A percentile compares a stretch with the other conserved stretches of the same genome.
phyloP scores from a whole-genome alignment of 2,113 vertebrate species.

The Uria lomvia region DNA sequence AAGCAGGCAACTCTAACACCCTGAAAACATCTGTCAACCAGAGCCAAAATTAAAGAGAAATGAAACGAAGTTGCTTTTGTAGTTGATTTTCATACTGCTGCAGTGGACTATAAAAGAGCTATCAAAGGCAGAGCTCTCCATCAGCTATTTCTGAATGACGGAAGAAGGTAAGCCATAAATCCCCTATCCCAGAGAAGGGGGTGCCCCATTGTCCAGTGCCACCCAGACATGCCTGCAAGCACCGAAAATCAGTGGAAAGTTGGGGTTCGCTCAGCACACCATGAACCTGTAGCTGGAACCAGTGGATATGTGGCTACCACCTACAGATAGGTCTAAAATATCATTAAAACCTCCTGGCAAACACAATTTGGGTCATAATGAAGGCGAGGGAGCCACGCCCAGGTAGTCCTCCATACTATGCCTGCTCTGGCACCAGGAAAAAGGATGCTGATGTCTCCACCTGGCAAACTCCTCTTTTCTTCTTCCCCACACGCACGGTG shows the following conservation, averaged over 20 bases:
- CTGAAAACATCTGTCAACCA: conserved; percentile 29
- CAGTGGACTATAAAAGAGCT: conserved; percentile 3
- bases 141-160: background rate
- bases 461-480: background rate
- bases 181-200: background rate
- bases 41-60: conserved; percentile 29
- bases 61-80: background rate
- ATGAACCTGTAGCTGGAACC: background rate
- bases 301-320: background rate
- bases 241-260: background rate
- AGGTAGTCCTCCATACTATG: background rate
- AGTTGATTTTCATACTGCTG: conserved; percentile 25
- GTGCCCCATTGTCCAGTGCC: background rate
- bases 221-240: background rate
- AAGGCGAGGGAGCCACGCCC: background rate
- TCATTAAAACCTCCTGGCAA: background rate
- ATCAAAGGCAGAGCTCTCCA: background rate
- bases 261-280: background rate
- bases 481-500: fast-evolving
- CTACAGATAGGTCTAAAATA: background rate
- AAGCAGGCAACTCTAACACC: background rate
- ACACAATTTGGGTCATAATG: background rate
- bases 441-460: background rate
- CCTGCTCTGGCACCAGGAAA: background rate
- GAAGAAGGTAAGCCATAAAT: background rate